A percentile compares a stretch with the other conserved stretches of the same genome.
Evolutionary conservation across 2,888 invertebrate genomes (phyloP).

Genomic region (Drosophila merina): DNA sequence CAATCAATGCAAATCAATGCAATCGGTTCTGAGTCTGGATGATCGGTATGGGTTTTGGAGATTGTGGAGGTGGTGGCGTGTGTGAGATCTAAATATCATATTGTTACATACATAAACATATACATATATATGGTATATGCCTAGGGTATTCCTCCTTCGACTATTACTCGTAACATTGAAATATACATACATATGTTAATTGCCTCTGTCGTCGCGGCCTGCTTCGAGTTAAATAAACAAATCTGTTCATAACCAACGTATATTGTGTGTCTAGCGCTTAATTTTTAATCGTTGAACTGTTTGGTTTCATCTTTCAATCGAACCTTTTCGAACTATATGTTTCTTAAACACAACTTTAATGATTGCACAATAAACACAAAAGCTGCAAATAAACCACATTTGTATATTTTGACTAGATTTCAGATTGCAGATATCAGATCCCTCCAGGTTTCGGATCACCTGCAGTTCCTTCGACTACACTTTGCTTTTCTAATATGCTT

Average conservation of each 20-base stretch:
- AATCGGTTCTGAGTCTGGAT: slow-evolving; percentile 3
- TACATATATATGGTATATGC: slow-evolving; percentile 38
- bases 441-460: slow-evolving; percentile 11
- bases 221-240: slow-evolving; percentile 35
- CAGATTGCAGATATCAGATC: slow-evolving; percentile 27
- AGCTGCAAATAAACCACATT: slow-evolving; percentile 50
- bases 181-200: slow-evolving; percentile 64
- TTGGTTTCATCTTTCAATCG: slow-evolving; percentile 42
- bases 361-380: slow-evolving; percentile 33
- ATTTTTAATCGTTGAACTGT: slow-evolving; percentile 76
- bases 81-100: slow-evolving; percentile 44
- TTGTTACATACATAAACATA: slow-evolving; percentile 49
- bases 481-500: slow-evolving; percentile 17
- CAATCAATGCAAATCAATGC: slow-evolving; percentile 1
- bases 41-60: slow-evolving; percentile 23
- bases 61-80: slow-evolving; percentile 12
- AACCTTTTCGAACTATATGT: slow-evolving; percentile 10
- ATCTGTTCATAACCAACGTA: slow-evolving; percentile 52
- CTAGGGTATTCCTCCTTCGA: slow-evolving; percentile 43
- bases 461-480: neutral
- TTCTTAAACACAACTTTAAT: slow-evolving; percentile 34
- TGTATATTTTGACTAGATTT: slow-evolving; percentile 68
- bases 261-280: slow-evolving; percentile 70
- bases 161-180: slow-evolving; percentile 65
- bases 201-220: slow-evolving; percentile 35